Base-by-base conservation (phyloP, 2,888 invertebrate genomes). In the Tachystola acroxantha region DNA sequence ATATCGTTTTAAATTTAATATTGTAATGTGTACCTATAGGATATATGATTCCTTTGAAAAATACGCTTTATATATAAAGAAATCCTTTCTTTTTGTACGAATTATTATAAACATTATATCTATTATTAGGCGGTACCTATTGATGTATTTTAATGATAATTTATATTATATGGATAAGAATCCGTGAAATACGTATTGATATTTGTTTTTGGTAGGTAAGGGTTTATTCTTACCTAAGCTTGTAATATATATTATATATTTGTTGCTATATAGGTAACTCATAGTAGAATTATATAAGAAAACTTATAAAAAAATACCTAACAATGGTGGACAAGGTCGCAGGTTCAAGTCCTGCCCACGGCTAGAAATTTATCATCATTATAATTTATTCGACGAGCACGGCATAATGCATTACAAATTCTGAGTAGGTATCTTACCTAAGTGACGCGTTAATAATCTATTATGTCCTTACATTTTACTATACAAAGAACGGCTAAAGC, bases 31-130 rank as follows among this genome's bases (percentile, higher is more conserved):
- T 45, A 19, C 27, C 16, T 16, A 49, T 54, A 48, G 46, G 46
- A 46, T 46, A 46, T 46, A 58, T 40, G 45, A 57, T 62, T 63
- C 64, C 63, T 65, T 64, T 63, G 38, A 49, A 50, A 24, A 51
- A 70, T 73, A 58, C 73, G 74, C 74, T 75, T 75, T 73, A 72
- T 57, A 16, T 50, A 24, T 6, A 53, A 57, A 42, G 53, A 46
- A 22, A 30, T 29, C 42, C 16, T 24, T 69, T 66, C 39, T 40
- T 68, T 68, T 67, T 64, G 45, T 64, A 66, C 53, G 59, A 59
- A 62, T 50, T 62, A 52, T 52, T 40, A 49, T 7, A 22, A 3
- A n/a, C n/a, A 24, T 24, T 27, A 27, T 27, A 27, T 27, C 10
- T 27, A 27, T 11, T 27, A 27, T 9, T 11, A 11, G 11, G 16